These are phyloP conservation scores for Cheilosia vernalis DNA, from an alignment of 2,888 invertebrate species.

Conservation along the genomic window DNA sequence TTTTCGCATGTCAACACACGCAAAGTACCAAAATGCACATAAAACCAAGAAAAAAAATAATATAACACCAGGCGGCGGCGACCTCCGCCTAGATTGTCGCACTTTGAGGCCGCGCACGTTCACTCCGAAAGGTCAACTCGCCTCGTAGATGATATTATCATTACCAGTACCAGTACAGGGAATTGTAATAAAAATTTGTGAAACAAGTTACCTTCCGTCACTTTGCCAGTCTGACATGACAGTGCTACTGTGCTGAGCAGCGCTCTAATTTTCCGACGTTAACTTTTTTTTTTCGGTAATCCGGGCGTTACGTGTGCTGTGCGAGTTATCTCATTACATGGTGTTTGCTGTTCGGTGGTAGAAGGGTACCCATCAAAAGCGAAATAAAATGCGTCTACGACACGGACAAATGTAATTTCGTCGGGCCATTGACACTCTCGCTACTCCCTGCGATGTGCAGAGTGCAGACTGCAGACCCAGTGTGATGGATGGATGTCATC, in stretches of 20 bases:
- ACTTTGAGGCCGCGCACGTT: slow-evolving; percentile 75
- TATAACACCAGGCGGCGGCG: slow-evolving; percentile 52
- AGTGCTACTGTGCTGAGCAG: slow-evolving; percentile 35
- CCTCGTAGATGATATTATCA: slow-evolving; percentile 58
- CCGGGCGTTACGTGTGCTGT: slow-evolving; percentile 57
- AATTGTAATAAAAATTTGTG: slow-evolving; percentile 74
- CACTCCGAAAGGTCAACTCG: slow-evolving; percentile 69
- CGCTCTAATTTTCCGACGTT: slow-evolving; percentile 57
- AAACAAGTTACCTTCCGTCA: slow-evolving; percentile 73
- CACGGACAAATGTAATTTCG: slow-evolving; percentile 46
- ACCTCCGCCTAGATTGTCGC: slow-evolving; percentile 75
- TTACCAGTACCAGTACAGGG: slow-evolving; percentile 69
- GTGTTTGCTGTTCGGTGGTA: slow-evolving; percentile 25
- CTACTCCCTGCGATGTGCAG: slow-evolving; percentile 1
- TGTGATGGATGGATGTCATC: slow-evolving; percentile 49
- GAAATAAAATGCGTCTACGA: slow-evolving; percentile 42
- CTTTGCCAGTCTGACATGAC: neutral
- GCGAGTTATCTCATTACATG: slow-evolving; percentile 65
- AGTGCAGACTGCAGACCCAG: neutral
- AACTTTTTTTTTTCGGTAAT: slow-evolving; percentile 52
- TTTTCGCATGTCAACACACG: slow-evolving; percentile 71
- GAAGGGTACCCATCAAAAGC: slow-evolving; percentile 10
- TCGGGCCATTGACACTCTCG: slow-evolving; percentile 68
- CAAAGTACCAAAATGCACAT: slow-evolving; percentile 62
- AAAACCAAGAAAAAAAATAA: slow-evolving; percentile 10